A percentile compares a stretch with the other conserved stretches of the same genome.
Evolutionary conservation across 2,113 vertebrate genomes (phyloP).

Genomic region (Pardalotus punctatus): DNA sequence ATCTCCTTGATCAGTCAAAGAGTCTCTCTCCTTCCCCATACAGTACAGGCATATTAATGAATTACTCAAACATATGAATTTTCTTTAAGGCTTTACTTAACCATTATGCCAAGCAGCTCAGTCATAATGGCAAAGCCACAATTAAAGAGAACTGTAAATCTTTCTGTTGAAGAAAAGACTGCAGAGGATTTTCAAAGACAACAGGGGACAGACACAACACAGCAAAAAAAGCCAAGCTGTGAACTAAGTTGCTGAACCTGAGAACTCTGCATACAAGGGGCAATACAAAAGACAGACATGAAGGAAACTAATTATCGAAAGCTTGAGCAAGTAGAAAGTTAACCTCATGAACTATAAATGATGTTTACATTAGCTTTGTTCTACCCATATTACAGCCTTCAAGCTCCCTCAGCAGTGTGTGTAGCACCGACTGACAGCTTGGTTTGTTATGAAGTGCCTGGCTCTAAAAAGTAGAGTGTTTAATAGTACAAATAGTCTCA

Average conservation of each 20-base stretch:
- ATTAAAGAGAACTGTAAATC: background rate
- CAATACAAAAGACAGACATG: background rate
- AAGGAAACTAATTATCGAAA: background rate
- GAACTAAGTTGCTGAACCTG: background rate
- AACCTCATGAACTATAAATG: conserved; percentile 11
- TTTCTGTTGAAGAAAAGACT: background rate
- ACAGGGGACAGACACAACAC: background rate
- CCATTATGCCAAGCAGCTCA: background rate
- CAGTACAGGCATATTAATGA: background rate
- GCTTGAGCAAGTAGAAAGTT: background rate
- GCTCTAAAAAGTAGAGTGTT: background rate
- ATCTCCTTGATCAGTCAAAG: background rate
- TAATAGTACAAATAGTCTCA: background rate
- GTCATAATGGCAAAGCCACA: background rate
- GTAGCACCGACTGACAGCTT: background rate
- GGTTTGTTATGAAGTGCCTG: background rate
- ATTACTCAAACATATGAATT: background rate
- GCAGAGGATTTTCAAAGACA: background rate
- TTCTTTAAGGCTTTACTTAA: background rate
- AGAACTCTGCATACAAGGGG: background rate
- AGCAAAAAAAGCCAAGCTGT: background rate
- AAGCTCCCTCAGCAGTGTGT: background rate
- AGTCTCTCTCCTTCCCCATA: background rate
- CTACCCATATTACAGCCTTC: background rate
- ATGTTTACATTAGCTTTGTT: conserved; percentile 9